Conservation (phyloP, 2,888 invertebrate species). For the Morpho deidamia region DNA sequence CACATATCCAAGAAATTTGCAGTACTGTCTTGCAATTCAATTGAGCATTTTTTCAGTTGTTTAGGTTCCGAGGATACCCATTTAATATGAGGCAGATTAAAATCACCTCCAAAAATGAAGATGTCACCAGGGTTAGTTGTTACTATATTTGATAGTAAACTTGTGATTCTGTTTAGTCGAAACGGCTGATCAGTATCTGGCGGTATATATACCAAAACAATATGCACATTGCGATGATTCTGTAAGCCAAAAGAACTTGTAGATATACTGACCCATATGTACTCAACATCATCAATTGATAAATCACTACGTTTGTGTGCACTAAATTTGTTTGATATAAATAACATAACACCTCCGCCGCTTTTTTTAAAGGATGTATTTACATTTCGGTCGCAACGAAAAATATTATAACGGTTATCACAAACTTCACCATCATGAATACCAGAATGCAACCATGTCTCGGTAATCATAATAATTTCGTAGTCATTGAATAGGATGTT, state of each 20-base stretch:
- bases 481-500: conserved; percentile 13
- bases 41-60: conserved; percentile 2
- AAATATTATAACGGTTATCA: not conserved
- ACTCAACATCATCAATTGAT: not conserved
- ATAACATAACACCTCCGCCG: not conserved
- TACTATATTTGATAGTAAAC: not conserved
- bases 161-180: too few species aligned
- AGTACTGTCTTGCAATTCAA: too few species aligned
- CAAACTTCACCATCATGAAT: not conserved
- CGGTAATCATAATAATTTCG: conserved; percentile 15
- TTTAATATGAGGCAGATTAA: conserved; percentile 16
- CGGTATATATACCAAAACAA: too few species aligned
- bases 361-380: not conserved
- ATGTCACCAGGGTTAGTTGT: conserved; percentile 8
- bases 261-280: not conserved
- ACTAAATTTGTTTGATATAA: not conserved
- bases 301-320: not conserved
- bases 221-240: too few species aligned
- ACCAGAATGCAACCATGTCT: not conserved
- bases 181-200: too few species aligned
- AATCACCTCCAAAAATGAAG: conserved; percentile 19
- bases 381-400: not conserved
- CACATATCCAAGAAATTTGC: too few species aligned
- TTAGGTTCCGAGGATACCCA: conserved; percentile 10
- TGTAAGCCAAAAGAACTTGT: too few species aligned